Conservation (phyloP, 2,113 vertebrate species). For the Orthochromis malagaraziensis region DNA sequence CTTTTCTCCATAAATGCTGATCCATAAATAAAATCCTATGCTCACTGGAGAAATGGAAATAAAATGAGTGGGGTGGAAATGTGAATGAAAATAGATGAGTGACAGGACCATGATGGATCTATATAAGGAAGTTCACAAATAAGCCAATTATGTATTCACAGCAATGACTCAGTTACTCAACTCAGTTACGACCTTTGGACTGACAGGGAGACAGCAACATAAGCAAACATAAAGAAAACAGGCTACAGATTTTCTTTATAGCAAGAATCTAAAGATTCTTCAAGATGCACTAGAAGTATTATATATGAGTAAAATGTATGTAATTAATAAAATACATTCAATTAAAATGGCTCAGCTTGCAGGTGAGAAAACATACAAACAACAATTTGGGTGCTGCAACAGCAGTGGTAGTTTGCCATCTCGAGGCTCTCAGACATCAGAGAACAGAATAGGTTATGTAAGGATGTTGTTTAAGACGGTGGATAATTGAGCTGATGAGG, state of each 20-base stretch:
- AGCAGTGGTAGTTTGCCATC: neutral
- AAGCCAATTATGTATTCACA: conserved; percentile 37
- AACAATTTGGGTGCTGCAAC: neutral
- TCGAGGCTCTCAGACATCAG: neutral
- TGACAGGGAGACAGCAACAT: neutral
- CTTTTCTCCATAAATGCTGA: conserved; percentile 41
- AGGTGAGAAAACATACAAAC: neutral
- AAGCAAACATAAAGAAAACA: neutral
- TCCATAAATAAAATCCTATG: conserved; percentile 44
- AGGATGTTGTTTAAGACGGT: conserved; percentile 30
- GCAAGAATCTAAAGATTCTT: neutral
- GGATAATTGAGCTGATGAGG: conserved; percentile 55
- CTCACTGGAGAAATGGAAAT: conserved; percentile 10
- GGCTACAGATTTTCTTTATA: neutral
- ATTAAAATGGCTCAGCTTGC: neutral
- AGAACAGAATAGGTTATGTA: conserved; percentile 5
- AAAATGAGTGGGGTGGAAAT: neutral
- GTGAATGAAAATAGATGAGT: conserved; percentile 36
- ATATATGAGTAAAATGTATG: neutral
- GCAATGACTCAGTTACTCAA: conserved; percentile 27
- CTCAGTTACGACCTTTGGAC: conserved; percentile 23
- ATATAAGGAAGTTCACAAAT: conserved; percentile 43
- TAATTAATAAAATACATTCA: neutral
- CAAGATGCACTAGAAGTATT: neutral
- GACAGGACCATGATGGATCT: conserved; percentile 14